Conservation (phyloP, 2,797 vertebrate genomes). For the Cyclopterus lumpus region DNA sequence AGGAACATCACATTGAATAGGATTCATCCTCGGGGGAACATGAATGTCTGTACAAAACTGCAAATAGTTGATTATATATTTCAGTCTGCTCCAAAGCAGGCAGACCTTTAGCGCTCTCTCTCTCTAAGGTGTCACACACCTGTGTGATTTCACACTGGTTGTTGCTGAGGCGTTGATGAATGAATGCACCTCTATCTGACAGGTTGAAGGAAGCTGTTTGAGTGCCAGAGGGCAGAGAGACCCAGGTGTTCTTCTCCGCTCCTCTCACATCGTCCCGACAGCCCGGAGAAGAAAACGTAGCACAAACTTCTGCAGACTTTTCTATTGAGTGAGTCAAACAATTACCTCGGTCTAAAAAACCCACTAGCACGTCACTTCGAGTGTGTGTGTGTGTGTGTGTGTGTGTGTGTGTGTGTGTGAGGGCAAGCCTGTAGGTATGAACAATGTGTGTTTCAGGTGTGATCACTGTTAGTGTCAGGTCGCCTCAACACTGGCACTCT, state of each 20-base stretch:
- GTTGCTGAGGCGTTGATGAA: slow-evolving; percentile 13
- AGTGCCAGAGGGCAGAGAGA: slow-evolving; percentile 24
- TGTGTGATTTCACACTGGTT: not conserved
- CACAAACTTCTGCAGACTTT: slow-evolving; percentile 19
- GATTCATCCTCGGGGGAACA: not conserved
- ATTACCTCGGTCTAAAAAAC: not conserved
- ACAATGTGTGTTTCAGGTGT: slow-evolving; percentile 31
- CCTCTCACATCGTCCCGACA: not conserved
- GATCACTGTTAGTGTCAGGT: slow-evolving; percentile 42
- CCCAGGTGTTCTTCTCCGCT: slow-evolving; percentile 6
- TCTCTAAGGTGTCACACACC: slow-evolving; percentile 7
- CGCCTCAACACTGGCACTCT: slow-evolving; percentile 26
- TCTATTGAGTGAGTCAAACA: slow-evolving; percentile 15
- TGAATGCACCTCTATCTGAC: slow-evolving; percentile 16
- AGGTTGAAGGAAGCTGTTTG: slow-evolving; percentile 19
- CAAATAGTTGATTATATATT: not conserved
- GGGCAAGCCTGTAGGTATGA: slow-evolving; percentile 18
- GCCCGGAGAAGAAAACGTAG: not conserved
- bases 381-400: slow-evolving; percentile 7
- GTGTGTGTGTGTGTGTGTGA: slow-evolving; percentile 19
- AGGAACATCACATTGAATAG: not conserved
- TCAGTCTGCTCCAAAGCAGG: not conserved
- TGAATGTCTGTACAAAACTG: not conserved
- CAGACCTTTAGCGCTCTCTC: not conserved
- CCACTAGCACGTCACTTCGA: not conserved